These are phyloP conservation scores for Darevskia nairensis DNA, from an alignment of 2,797 vertebrate genomes.

Conservation along the genomic window DNA sequence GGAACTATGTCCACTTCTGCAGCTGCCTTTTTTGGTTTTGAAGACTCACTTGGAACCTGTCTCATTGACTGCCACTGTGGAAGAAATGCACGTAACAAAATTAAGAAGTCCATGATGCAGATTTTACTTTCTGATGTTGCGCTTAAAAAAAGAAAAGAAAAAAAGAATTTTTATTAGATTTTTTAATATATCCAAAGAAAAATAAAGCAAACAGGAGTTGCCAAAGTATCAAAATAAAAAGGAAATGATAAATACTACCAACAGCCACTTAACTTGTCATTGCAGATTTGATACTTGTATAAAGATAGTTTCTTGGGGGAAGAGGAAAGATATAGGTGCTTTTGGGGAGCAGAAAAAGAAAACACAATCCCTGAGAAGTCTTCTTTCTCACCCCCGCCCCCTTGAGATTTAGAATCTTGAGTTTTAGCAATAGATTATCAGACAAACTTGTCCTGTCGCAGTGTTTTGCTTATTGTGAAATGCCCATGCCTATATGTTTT, in stretches of 20 bases:
- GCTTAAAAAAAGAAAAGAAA: too few species aligned
- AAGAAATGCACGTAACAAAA: neutral
- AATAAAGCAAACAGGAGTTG: too few species aligned
- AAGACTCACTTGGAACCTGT: neutral
- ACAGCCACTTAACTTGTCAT: too few species aligned
- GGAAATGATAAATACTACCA: too few species aligned
- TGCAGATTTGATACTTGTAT: neutral
- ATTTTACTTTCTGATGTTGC: neutral
- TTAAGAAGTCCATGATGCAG: neutral
- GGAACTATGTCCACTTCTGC: neutral
- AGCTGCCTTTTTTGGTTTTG: neutral
- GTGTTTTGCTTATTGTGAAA: neutral
- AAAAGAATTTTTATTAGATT: too few species aligned
- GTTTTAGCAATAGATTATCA: neutral
- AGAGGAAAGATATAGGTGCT: neutral
- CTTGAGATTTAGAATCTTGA: neutral
- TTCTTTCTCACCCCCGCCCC: neutral
- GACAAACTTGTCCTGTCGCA: neutral
- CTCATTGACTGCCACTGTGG: neutral
- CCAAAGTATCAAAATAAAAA: too few species aligned
- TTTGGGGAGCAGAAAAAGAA: too few species aligned
- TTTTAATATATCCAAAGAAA: too few species aligned
- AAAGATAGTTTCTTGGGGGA: neutral
- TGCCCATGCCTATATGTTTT: neutral
- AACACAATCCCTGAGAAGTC: too few species aligned